Evolutionary conservation across 2,797 vertebrate species (phyloP).

Genomic region (Lindbergichthys nudifrons): DNA sequence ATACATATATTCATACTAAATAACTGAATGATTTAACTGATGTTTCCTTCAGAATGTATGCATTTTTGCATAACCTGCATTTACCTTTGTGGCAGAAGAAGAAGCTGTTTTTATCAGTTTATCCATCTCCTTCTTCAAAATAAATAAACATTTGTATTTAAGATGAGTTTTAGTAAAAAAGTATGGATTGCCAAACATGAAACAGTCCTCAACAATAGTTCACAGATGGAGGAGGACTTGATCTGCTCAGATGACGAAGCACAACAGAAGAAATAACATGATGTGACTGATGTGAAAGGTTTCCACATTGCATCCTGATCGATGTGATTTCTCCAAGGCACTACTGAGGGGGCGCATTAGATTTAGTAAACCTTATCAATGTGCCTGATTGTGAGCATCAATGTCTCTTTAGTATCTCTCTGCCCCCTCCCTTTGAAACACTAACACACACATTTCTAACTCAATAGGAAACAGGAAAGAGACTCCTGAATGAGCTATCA

Average conservation of each 20-base stretch:
- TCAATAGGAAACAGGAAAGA: conserved; percentile 62
- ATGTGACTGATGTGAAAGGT: neutral
- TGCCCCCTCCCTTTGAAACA: conserved; percentile 6
- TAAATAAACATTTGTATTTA: neutral
- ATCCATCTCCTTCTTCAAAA: neutral
- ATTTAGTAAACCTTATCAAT: neutral
- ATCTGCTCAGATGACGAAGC: neutral
- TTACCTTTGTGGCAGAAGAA: neutral
- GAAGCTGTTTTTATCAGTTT: neutral
- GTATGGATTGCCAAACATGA: neutral
- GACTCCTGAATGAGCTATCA: conserved; percentile 64
- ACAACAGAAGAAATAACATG: neutral
- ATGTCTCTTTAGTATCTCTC: conserved; percentile 3
- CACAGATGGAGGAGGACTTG: neutral
- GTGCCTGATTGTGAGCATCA: neutral
- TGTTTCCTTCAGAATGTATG: neutral
- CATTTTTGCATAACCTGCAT: neutral
- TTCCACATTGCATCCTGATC: neutral
- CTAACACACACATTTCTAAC: conserved; percentile 22
- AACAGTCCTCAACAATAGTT: neutral
- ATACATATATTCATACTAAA: neutral
- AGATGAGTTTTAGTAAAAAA: neutral
- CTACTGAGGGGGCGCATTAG: neutral
- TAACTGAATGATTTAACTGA: conserved; percentile 5
- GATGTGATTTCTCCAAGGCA: neutral